phyloP scores from a whole-genome alignment of 2,113 vertebrate species.

The Sprattus sprattus region DNA sequence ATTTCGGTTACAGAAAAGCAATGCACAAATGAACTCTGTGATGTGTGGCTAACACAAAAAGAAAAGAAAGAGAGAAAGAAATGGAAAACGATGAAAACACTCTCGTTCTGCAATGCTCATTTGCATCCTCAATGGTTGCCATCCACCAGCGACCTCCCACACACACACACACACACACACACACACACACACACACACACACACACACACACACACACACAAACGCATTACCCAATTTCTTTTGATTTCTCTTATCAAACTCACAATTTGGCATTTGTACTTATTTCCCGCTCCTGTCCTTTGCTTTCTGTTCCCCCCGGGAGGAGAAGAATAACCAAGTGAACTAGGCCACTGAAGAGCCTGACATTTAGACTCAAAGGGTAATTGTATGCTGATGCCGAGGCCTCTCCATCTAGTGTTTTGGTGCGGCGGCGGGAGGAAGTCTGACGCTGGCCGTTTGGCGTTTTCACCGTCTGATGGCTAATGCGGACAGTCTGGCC shows the following conservation, averaged over 20 bases:
- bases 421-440: constrained; percentile 23
- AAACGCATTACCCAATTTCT: background rate
- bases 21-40: background rate
- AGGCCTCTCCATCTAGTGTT: constrained; percentile 56
- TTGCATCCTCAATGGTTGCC: background rate
- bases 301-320: constrained; percentile 45
- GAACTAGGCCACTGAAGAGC: constrained; percentile 64
- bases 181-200: constrained; percentile 9
- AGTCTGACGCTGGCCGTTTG: background rate
- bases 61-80: background rate
- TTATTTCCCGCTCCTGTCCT: constrained; percentile 47
- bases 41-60: background rate
- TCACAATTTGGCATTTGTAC: constrained; percentile 60
- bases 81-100: background rate
- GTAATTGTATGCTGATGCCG: constrained; percentile 71
- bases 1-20: background rate
- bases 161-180: background rate
- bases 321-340: constrained; percentile 53
- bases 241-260: constrained; percentile 37
- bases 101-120: background rate
- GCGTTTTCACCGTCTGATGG: background rate
- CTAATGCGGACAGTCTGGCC: background rate
- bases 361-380: constrained; percentile 78
- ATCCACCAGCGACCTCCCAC: background rate
- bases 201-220: background rate